Evolutionary conservation across 1,140 invertebrate species (phyloP), one percentile per base, ranked within the genome.

Genomic region (Ectropis grisescens): DNA sequence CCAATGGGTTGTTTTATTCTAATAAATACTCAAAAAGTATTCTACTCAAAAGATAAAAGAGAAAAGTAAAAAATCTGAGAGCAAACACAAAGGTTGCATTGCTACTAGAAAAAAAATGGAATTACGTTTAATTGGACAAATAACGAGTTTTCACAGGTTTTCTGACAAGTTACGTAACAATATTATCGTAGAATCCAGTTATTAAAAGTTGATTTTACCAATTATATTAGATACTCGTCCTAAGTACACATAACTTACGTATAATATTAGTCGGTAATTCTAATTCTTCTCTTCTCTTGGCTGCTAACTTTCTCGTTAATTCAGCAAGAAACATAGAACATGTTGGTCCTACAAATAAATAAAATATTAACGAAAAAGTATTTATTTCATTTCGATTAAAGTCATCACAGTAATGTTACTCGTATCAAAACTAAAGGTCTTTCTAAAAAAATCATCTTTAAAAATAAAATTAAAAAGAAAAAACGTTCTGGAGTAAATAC

Each of bases 251-350:
- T n/a, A 26, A 69, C 74, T 76, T 53, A 76, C 71, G 60, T 29
- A 72, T 58, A 30, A 76, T 58, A 45, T 66, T 67, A 36, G 35
- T 59, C 8, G 65, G 38, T 1, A 35, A 41, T 38, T 72, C 59
- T 16, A 59, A 57, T 41, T 75, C 62, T 40, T 61, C 42, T 34
- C 57, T 68, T 37, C 59, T 74, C 52, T 65, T 74, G 1, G 39
- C 42, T 3, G 55, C 59, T 13, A 79, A 36, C 46, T 62, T 76
- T 48, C 57, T 55, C 10, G 65, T 55, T 13, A 80, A 33, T 40
- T 76, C 71, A 11, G 62, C 54, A n/a, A 79, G 39, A 40, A 74
- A 79, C 64, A 64, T 72, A 3, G 71, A 74, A 49, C 74, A 79
- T 7, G 62, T 60, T 13, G 62, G 62, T 12, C 74, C 74, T 79